phyloP scores from a whole-genome alignment of 2,888 invertebrate species.

The Thumatha senex region DNA sequence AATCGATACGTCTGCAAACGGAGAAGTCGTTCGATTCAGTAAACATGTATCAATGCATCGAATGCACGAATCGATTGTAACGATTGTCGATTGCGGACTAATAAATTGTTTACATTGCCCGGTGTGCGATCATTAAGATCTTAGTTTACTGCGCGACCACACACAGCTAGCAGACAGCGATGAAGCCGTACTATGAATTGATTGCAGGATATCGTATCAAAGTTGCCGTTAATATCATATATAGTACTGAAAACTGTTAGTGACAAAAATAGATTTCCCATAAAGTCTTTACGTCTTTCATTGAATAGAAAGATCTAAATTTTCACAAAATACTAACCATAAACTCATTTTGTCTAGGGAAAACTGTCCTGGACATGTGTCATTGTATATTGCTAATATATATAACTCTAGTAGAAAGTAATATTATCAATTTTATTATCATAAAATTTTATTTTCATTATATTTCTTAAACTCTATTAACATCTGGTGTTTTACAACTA shows the following conservation, averaged over 20 bases:
- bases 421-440: no score
- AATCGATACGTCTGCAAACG: conserved; percentile 55
- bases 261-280: conserved; percentile 48
- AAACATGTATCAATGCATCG: conserved; percentile 61
- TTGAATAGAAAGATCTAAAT: conserved; percentile 1
- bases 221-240: conserved; percentile 66
- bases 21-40: conserved; percentile 54
- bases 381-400: no score
- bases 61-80: conserved; percentile 69
- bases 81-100: conserved; percentile 71
- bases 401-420: no score
- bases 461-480: no score
- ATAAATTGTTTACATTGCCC: conserved; percentile 75
- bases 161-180: conserved; percentile 69
- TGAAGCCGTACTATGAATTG: conserved; percentile 71
- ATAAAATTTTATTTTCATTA: no score
- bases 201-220: conserved; percentile 79
- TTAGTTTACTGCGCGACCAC: conserved; percentile 78
- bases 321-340: no score
- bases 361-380: no score
- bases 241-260: conserved; percentile 47
- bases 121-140: conserved; percentile 72
- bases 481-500: no score
- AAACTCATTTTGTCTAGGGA: no score
- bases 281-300: no score